Evolutionary conservation across 2,797 vertebrate genomes (phyloP).

Genomic region (Manis pentadactyla): DNA sequence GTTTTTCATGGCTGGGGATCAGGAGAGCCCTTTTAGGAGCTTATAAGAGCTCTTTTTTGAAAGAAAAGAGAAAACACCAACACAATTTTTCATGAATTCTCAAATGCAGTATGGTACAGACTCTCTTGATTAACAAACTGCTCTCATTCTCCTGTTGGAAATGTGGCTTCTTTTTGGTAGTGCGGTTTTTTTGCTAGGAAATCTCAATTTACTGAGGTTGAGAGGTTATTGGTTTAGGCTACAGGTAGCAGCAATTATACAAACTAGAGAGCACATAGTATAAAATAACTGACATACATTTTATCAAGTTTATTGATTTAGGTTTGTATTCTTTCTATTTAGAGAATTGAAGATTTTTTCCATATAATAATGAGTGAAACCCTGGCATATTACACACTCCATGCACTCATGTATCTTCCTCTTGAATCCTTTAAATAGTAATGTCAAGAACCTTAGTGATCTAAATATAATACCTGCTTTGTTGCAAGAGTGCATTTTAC

Average conservation of each 20-base stretch:
- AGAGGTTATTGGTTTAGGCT: slow-evolving; percentile 72
- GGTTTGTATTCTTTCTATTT: not conserved
- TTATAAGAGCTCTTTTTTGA: slow-evolving; percentile 62
- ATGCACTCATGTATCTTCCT: not conserved
- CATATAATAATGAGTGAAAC: not conserved
- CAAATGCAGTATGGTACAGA: slow-evolving; percentile 52
- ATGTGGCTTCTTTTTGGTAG: slow-evolving; percentile 74
- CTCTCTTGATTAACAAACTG: slow-evolving; percentile 71
- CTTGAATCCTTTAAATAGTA: not conserved
- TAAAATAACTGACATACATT: not conserved
- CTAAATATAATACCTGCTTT: slow-evolving; percentile 46
- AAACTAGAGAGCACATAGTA: slow-evolving; percentile 30
- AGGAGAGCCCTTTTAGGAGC: slow-evolving; percentile 71
- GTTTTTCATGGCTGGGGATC: slow-evolving; percentile 64
- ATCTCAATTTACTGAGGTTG: slow-evolving; percentile 80
- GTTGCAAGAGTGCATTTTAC: slow-evolving; percentile 68
- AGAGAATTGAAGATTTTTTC: not conserved
- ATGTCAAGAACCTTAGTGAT: not conserved
- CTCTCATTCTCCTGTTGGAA: not conserved
- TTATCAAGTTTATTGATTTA: slow-evolving; percentile 58
- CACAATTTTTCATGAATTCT: slow-evolving; percentile 68
- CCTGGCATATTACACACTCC: not conserved
- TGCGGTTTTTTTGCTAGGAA: slow-evolving; percentile 62
- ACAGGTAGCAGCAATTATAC: slow-evolving; percentile 74
- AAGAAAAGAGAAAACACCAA: slow-evolving; percentile 69